Evolutionary conservation across 2,797 vertebrate genomes (phyloP).

Genomic region (Myotis daubentonii): DNA sequence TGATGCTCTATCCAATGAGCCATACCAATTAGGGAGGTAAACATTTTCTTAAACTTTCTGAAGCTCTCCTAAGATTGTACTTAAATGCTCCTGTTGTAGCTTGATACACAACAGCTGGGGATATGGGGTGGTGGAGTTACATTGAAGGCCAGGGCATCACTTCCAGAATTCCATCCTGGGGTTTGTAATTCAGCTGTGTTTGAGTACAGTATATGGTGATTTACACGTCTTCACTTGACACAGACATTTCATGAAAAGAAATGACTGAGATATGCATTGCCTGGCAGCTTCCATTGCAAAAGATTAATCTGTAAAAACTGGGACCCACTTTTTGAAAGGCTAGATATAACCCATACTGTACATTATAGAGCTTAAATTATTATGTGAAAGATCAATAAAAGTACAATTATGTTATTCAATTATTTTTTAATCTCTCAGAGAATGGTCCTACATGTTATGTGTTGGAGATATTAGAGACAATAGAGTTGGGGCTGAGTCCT

Average conservation of each 20-base stretch:
- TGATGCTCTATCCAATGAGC: too few species aligned
- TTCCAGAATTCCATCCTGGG: neutral
- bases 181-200: conserved; percentile 24
- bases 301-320: conserved; percentile 52
- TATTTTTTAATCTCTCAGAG: conserved; percentile 29
- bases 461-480: neutral
- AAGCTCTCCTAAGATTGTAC: neutral
- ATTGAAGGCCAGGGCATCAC: neutral
- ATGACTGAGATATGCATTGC: conserved; percentile 36
- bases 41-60: neutral
- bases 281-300: conserved; percentile 44
- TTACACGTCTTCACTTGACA: conserved; percentile 16
- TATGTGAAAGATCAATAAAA: conserved; percentile 52
- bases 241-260: neutral
- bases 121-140: neutral
- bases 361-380: conserved; percentile 37
- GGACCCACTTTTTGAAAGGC: conserved; percentile 16
- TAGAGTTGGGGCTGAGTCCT: neutral
- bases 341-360: conserved; percentile 24
- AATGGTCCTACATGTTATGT: neutral
- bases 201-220: neutral
- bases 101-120: neutral
- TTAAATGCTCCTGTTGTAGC: neutral
- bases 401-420: conserved; percentile 18
- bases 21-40: neutral